Conservation (phyloP, 2,888 invertebrate species). For the Scaptomyza polygonia region DNA sequence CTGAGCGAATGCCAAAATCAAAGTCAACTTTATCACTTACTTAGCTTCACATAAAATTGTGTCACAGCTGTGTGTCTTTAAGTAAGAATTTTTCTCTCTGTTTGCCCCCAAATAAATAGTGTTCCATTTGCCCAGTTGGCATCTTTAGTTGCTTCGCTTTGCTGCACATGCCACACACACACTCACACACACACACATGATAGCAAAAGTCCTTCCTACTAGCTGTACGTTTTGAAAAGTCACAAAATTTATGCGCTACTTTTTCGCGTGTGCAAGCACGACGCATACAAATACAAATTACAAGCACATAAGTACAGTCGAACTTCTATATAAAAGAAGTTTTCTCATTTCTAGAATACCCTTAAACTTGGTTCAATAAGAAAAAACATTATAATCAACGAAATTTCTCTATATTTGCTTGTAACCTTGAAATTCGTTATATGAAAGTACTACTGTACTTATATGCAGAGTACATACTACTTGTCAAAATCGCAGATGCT, state of each 20-base stretch:
- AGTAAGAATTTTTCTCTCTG: not conserved
- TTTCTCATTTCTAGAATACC: too few relatives aligned
- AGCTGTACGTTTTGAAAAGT: slow-evolving; percentile 21
- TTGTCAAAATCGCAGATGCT: slow-evolving; percentile 65
- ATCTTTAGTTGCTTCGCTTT: slow-evolving; percentile 53
- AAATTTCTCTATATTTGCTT: too few relatives aligned
- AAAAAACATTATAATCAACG: too few relatives aligned
- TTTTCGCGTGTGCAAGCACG: slow-evolving; percentile 42
- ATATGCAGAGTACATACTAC: too few relatives aligned
- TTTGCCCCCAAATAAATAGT: slow-evolving; percentile 60
- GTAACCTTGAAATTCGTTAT: too few relatives aligned
- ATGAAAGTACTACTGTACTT: slow-evolving; percentile 12
- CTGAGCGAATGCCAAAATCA: slow-evolving; percentile 63
- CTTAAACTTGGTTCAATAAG: too few relatives aligned
- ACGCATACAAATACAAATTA: slow-evolving; percentile 5
- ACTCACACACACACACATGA: slow-evolving; percentile 10
- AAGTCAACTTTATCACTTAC: slow-evolving; percentile 76
- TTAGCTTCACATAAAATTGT: slow-evolving; percentile 58
- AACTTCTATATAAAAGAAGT: too few relatives aligned
- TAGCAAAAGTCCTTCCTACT: not conserved
- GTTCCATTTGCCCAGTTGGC: slow-evolving; percentile 46
- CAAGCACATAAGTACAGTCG: not conserved
- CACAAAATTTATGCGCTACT: slow-evolving; percentile 61
- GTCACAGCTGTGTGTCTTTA: slow-evolving; percentile 28
- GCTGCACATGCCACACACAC: slow-evolving; percentile 60